phyloP scores from a whole-genome alignment of 2,797 vertebrate genomes.

The Falco concolor region DNA sequence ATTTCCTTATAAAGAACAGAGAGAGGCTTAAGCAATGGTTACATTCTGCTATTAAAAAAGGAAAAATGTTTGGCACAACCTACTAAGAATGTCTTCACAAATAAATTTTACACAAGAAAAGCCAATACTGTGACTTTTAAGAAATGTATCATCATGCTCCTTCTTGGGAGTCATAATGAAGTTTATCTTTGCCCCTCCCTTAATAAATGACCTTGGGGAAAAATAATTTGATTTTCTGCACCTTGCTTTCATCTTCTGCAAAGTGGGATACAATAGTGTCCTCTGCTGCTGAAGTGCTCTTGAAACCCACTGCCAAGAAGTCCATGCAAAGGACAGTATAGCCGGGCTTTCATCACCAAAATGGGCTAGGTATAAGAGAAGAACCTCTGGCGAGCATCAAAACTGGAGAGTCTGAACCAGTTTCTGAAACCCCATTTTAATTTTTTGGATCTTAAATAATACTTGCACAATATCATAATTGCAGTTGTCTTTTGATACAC shows the following conservation, averaged over 20 bases:
- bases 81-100: background rate
- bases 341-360: background rate
- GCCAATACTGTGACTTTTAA: background rate
- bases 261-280: background rate
- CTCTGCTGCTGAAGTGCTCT: background rate
- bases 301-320: background rate
- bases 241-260: background rate
- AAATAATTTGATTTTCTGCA: background rate
- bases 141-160: background rate
- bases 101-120: background rate
- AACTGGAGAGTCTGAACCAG: background rate
- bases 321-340: background rate
- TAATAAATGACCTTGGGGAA: constrained; percentile 7
- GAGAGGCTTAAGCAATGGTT: background rate
- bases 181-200: background rate
- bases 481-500: background rate
- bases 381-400: background rate
- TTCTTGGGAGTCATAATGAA: background rate
- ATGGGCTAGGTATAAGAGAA: background rate
- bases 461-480: background rate
- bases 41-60: background rate
- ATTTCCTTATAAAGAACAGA: background rate
- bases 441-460: background rate
- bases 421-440: background rate
- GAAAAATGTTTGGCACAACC: background rate